Evolutionary conservation across 2,797 vertebrate genomes (phyloP).

Genomic region (Champsocephalus gunnari): DNA sequence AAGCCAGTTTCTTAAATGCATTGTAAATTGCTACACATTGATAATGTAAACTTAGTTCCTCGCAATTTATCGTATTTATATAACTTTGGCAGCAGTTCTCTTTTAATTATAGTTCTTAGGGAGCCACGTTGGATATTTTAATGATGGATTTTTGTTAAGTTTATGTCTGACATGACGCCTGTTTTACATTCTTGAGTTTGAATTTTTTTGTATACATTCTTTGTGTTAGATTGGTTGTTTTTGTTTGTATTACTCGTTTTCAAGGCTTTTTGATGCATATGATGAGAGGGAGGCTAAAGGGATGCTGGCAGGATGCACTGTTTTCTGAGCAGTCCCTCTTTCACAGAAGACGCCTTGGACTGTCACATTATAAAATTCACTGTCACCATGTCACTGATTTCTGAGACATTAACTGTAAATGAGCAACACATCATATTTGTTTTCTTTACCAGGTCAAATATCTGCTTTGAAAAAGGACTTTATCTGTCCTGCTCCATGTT

Average conservation of each 20-base stretch:
- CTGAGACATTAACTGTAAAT: background rate
- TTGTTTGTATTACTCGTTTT: background rate
- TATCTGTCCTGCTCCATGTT: background rate
- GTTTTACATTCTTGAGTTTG: slow-evolving; percentile 27
- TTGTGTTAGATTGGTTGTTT: background rate
- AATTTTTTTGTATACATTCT: background rate
- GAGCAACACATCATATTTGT: background rate
- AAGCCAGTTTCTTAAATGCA: slow-evolving; percentile 39
- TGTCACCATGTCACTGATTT: background rate
- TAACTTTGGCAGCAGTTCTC: slow-evolving; percentile 33
- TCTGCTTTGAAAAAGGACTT: background rate
- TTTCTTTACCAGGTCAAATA: background rate
- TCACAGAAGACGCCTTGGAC: slow-evolving; percentile 4
- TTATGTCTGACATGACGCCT: slow-evolving; percentile 19
- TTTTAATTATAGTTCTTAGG: slow-evolving; percentile 39
- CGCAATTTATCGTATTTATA: slow-evolving; percentile 37
- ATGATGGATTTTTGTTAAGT: slow-evolving; percentile 16
- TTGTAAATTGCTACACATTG: slow-evolving; percentile 42
- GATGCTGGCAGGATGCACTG: background rate
- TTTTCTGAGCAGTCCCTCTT: background rate
- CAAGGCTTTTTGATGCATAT: background rate
- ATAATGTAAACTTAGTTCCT: slow-evolving; percentile 27
- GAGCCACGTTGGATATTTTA: slow-evolving; percentile 39
- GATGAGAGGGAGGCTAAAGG: background rate
- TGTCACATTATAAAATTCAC: background rate